Evolutionary conservation across 2,888 invertebrate genomes (phyloP).

Genomic region (Octodonta nipae): DNA sequence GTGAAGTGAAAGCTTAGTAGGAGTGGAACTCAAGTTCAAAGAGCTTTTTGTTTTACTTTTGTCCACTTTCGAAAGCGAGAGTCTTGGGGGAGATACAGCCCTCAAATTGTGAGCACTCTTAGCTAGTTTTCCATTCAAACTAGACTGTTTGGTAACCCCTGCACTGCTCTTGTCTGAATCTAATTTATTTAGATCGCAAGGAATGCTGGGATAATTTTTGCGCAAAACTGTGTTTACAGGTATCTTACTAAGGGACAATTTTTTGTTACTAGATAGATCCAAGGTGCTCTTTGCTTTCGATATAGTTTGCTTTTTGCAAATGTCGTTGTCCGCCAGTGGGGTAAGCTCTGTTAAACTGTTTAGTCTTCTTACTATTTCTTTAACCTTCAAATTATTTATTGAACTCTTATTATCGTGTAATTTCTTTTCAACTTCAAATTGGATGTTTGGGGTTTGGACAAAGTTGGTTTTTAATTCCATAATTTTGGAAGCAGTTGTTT

Average conservation of each 20-base stretch:
- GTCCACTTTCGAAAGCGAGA: slow-evolving; percentile 10
- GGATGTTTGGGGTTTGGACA: too few relatives aligned
- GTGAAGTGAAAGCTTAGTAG: not conserved
- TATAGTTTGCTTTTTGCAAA: slow-evolving; percentile 13
- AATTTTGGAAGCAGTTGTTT: not conserved
- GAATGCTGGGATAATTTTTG: slow-evolving; percentile 33
- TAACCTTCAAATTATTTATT: slow-evolving; percentile 20
- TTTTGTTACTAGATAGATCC: slow-evolving; percentile 21
- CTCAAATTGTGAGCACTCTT: slow-evolving; percentile 7
- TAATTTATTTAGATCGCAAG: slow-evolving; percentile 32
- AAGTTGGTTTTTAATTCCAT: too few relatives aligned
- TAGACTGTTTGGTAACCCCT: slow-evolving; percentile 4
- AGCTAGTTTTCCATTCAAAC: slow-evolving; percentile 9
- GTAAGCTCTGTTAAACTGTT: slow-evolving; percentile 20
- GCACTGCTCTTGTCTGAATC: slow-evolving; percentile 22
- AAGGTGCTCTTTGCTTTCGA: slow-evolving; percentile 26
- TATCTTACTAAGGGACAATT: slow-evolving; percentile 24
- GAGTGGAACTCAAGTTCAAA: slow-evolving; percentile 5
- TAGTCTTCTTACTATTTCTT: slow-evolving; percentile 25
- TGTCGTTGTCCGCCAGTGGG: slow-evolving; percentile 4
- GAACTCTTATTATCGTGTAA: slow-evolving; percentile 2
- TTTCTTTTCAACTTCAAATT: too few relatives aligned
- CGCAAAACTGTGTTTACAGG: slow-evolving; percentile 28
- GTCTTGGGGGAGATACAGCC: slow-evolving; percentile 10
- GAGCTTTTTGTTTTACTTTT: slow-evolving; percentile 9